Percentiles rank a stretch among this genome's conserved stretches.
phyloP scores from a whole-genome alignment of 2,888 invertebrate genomes.

The Agrotis puta region DNA sequence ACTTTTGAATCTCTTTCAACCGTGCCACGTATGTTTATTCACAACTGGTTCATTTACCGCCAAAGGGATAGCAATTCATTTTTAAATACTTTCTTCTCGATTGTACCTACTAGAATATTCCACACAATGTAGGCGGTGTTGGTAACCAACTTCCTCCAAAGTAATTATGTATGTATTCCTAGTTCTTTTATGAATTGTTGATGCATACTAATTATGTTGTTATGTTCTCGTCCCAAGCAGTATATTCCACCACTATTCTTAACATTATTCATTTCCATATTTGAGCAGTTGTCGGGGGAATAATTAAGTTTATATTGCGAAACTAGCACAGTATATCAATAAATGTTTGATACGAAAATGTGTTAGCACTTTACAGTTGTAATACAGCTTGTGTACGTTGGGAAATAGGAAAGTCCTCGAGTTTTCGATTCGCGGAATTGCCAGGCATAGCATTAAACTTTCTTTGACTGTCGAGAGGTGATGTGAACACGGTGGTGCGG shows the following conservation, averaged over 20 bases:
- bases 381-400: not conserved
- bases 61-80: slow-evolving; percentile 35
- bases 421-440: slow-evolving; percentile 17
- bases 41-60: slow-evolving; percentile 47
- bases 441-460: slow-evolving; percentile 3
- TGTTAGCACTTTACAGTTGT: slow-evolving; percentile 5
- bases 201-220: slow-evolving; percentile 23
- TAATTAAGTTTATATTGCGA: slow-evolving; percentile 44
- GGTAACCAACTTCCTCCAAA: slow-evolving; percentile 31
- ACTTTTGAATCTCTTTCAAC: slow-evolving; percentile 56
- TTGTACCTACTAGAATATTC: slow-evolving; percentile 49
- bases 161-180: slow-evolving; percentile 1
- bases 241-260: slow-evolving; percentile 20
- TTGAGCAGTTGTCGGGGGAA: slow-evolving; percentile 27
- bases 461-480: slow-evolving; percentile 15
- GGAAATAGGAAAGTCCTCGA: slow-evolving; percentile 9
- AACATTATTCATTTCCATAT: slow-evolving; percentile 42
- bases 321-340: slow-evolving; percentile 40
- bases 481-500: not conserved
- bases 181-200: slow-evolving; percentile 37
- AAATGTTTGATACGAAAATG: slow-evolving; percentile 26
- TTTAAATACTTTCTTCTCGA: slow-evolving; percentile 30
- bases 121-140: slow-evolving; percentile 13
- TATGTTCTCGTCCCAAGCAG: slow-evolving; percentile 9
- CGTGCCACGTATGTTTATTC: slow-evolving; percentile 61